Evolutionary conservation across 2,888 invertebrate species (phyloP), one percentile per base, ranked within the genome.

Genomic region (Tetranychus truncatus): DNA sequence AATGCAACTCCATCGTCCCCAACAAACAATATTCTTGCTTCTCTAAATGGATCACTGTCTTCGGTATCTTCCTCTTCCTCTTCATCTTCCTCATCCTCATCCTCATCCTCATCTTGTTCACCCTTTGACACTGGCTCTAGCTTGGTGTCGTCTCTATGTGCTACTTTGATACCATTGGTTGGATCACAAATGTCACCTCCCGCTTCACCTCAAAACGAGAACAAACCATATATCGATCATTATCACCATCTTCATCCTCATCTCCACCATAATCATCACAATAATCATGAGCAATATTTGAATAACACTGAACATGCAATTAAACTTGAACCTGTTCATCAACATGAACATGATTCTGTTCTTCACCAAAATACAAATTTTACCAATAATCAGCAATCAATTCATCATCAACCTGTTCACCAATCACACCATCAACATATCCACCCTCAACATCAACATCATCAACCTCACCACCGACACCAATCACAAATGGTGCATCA

Each of bases 111-210:
- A 9, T 55, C 55, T 9, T 55, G 5, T 15, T 55, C 55, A 5
- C 55, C 55, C 6, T 55, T 55, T 7, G 55, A 55, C 15, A 55
- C 9, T 15, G 6, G 55, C 15, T 55, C 55, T 3, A 55, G 55
- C 15, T 55, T 55, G 6, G 55, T 55, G 9, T 55, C 55, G 6
- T 55, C 55, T 15, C 55, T 55, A 0, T 55, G 55, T 15, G 55
- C 7, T 55, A 55, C 55, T 15, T 55, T 55, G 6, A 55, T 55
- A 55, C 55, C 55, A 9, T 3, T 55, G 6, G 15, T 69, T 4
- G 69, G 69, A 20, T 24, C 45, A 4, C 72, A 72, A 72, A 72
- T 72, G 72, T 72, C 72, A 45, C 72, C 72, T 11, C 72, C 72
- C 45, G 72, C 72, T 44, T 72, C 72, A 72, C 72, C 72, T 4